A percentile compares a stretch with the other conserved stretches of the same genome.
phyloP scores from a whole-genome alignment of 2,888 invertebrate species.

The Lasioglossum villosulum region DNA sequence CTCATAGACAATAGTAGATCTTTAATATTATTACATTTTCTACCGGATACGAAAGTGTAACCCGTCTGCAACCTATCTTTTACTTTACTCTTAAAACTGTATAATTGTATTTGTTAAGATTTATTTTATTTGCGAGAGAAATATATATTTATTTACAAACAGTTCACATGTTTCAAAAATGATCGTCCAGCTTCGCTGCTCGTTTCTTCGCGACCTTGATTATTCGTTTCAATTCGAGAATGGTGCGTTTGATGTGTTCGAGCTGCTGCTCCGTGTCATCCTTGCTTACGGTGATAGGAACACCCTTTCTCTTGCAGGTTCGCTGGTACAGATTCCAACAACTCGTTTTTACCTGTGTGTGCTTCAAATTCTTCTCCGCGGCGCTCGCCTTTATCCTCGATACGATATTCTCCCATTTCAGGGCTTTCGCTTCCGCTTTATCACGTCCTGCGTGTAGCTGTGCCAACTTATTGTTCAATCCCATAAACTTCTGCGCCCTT shows the following conservation, averaged over 20 bases:
- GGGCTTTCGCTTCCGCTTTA: conserved; percentile 86
- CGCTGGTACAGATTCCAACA: conserved; percentile 88
- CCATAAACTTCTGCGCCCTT: conserved; percentile 88
- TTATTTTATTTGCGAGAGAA: conserved; percentile 44
- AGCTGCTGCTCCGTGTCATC: conserved; percentile 87
- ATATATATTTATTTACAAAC: conserved; percentile 49
- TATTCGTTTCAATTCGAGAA: conserved; percentile 85
- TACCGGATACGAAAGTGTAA: conserved; percentile 18
- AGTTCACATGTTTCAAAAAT: not conserved
- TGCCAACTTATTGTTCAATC: conserved; percentile 88
- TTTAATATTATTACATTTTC: conserved; percentile 17
- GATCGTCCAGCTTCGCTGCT: conserved; percentile 81
- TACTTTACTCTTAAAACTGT: conserved; percentile 22
- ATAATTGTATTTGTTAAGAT: conserved; percentile 36
- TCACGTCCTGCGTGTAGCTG: conserved; percentile 87
- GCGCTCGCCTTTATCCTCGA: conserved; percentile 87
- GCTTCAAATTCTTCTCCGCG: conserved; percentile 85
- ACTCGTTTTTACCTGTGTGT: conserved; percentile 86
- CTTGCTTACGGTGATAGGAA: conserved; percentile 81
- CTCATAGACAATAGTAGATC: not conserved
- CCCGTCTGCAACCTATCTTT: conserved; percentile 11
- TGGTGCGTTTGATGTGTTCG: conserved; percentile 87
- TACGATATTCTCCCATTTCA: conserved; percentile 88
- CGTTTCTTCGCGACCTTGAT: conserved; percentile 65
- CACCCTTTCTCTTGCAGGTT: conserved; percentile 87